Conservation (phyloP, 1,140 invertebrate species). For the Hyposmocoma kahamanoa region DNA sequence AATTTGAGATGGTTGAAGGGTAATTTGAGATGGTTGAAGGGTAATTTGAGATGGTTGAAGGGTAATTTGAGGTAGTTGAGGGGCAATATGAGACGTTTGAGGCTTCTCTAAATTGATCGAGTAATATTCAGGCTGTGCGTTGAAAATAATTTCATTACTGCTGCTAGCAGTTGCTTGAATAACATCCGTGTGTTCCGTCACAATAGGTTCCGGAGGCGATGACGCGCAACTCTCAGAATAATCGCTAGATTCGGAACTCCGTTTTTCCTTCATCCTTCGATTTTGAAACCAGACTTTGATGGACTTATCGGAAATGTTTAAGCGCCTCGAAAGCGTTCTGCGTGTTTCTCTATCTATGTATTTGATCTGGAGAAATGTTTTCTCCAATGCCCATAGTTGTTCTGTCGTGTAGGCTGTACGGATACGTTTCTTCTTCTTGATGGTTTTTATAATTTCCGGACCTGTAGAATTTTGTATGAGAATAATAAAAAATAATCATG, state of each 20-base stretch:
- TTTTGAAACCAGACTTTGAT: conserved; percentile 62
- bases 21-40: neutral
- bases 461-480: conserved; percentile 11
- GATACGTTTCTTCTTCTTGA: conserved; percentile 41
- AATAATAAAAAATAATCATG: too few relatives aligned
- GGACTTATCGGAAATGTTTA: conserved; percentile 37
- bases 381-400: conserved; percentile 41
- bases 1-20: neutral
- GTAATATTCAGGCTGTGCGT: too few relatives aligned
- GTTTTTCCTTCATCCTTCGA: conserved; percentile 53
- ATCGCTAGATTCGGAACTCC: conserved; percentile 36
- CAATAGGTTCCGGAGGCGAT: too few relatives aligned
- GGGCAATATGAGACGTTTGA: too few relatives aligned
- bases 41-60: neutral
- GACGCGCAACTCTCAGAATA: conserved; percentile 15
- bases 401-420: conserved; percentile 50
- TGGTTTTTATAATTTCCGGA: conserved; percentile 26
- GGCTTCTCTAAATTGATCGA: too few relatives aligned
- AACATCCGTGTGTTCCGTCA: too few relatives aligned
- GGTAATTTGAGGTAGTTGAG: too few relatives aligned
- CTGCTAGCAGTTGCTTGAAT: too few relatives aligned
- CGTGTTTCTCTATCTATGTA: conserved; percentile 34
- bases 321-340: conserved; percentile 26
- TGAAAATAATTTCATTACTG: too few relatives aligned
- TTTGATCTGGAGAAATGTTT: conserved; percentile 22